phyloP scores from a whole-genome alignment of 2,888 invertebrate species.

The Epinotia bilunana region DNA sequence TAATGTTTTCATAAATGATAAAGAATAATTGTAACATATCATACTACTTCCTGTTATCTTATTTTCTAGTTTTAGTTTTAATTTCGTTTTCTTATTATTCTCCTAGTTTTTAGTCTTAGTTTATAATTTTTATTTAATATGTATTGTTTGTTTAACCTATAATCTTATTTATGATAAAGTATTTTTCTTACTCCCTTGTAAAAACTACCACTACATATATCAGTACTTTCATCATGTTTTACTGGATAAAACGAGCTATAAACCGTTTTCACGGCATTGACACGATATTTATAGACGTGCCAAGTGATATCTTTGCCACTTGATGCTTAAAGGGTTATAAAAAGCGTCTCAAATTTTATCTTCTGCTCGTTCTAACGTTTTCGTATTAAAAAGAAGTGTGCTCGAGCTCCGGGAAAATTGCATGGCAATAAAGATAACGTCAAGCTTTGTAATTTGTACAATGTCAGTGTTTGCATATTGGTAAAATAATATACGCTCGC shows the following conservation, averaged over 20 bases:
- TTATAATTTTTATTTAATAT: too few species aligned
- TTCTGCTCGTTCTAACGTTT: background rate
- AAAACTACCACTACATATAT: background rate
- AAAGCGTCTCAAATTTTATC: slow-evolving; percentile 7
- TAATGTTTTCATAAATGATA: too few species aligned
- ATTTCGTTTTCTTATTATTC: too few species aligned
- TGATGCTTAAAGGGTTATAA: slow-evolving; percentile 7
- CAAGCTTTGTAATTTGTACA: too few species aligned
- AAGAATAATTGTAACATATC: too few species aligned
- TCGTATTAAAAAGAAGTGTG: background rate
- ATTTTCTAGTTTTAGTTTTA: too few species aligned
- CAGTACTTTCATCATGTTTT: background rate
- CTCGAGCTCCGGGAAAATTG: background rate
- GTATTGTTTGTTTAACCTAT: too few species aligned
- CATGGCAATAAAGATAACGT: too few species aligned
- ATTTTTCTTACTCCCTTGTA: too few species aligned
- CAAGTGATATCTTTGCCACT: background rate
- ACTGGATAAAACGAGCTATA: background rate
- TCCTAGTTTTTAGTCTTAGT: too few species aligned
- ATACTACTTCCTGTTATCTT: too few species aligned
- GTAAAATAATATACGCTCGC: background rate
- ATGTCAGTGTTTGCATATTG: background rate
- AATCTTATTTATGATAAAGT: too few species aligned
- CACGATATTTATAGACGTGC: background rate
- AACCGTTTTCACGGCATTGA: background rate